Conservation (phyloP, 2,797 vertebrate genomes). For the Oreortyx pictus region DNA sequence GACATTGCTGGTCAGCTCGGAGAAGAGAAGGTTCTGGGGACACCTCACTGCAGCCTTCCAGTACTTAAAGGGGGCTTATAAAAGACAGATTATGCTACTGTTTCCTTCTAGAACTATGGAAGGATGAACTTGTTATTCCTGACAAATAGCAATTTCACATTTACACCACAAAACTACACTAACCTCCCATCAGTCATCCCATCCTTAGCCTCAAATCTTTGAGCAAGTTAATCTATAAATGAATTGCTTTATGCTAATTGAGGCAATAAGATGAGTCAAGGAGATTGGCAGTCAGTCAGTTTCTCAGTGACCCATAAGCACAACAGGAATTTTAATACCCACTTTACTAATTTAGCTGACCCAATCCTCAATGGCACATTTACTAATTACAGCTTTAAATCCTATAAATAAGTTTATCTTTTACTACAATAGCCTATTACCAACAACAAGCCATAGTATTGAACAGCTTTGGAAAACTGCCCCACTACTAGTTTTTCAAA, state of each 20-base stretch:
- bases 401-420: constrained; percentile 32
- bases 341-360: constrained; percentile 32
- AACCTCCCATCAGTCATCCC: background rate
- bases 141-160: background rate
- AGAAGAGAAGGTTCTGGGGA: background rate
- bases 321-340: constrained; percentile 55
- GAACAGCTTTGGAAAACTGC: background rate
- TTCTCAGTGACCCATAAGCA: constrained; percentile 29
- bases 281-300: constrained; percentile 46
- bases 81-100: background rate
- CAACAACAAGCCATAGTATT: background rate
- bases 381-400: constrained; percentile 44
- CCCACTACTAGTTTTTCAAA: constrained; percentile 18
- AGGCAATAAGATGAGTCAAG: constrained; percentile 28
- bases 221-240: constrained; percentile 19
- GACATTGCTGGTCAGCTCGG: background rate
- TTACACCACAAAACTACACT: background rate
- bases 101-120: background rate
- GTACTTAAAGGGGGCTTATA: background rate
- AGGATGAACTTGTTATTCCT: background rate
- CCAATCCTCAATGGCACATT: constrained; percentile 26
- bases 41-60: background rate
- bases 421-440: constrained; percentile 20
- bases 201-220: background rate
- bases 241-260: constrained; percentile 33